Evolutionary conservation across 2,797 vertebrate genomes (phyloP).

Genomic region (Anisognathus igniventris): DNA sequence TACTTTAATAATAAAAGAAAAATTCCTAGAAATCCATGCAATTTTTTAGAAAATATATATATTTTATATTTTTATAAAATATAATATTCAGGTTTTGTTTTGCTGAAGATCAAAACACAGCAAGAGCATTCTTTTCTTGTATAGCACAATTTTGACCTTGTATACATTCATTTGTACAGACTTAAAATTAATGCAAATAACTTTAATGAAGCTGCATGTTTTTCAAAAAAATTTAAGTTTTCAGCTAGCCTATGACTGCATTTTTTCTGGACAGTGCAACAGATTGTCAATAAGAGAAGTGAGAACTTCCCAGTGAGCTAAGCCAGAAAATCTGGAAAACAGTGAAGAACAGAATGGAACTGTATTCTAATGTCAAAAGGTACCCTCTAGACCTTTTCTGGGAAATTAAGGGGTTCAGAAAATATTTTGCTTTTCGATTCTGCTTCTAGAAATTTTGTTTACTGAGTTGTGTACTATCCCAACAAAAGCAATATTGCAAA

Average conservation of each 20-base stretch:
- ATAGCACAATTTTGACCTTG: background rate
- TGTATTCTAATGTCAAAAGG: background rate
- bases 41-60: background rate
- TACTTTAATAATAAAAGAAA: background rate
- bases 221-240: rapidly evolving
- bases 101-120: background rate
- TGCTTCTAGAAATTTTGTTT: background rate
- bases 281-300: background rate
- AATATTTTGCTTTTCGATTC: background rate
- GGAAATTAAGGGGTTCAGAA: background rate
- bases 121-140: background rate
- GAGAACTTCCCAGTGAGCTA: background rate
- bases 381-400: background rate
- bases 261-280: background rate
- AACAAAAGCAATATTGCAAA: rapidly evolving
- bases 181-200: background rate
- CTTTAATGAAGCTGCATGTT: background rate
- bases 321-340: background rate
- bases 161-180: background rate
- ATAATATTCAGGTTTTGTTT: background rate
- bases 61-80: background rate
- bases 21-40: background rate
- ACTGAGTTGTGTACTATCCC: background rate
- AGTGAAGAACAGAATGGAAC: background rate
- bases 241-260: background rate